Conservation (phyloP, 2,113 vertebrate species). For the Andinoacara biseriatus region DNA sequence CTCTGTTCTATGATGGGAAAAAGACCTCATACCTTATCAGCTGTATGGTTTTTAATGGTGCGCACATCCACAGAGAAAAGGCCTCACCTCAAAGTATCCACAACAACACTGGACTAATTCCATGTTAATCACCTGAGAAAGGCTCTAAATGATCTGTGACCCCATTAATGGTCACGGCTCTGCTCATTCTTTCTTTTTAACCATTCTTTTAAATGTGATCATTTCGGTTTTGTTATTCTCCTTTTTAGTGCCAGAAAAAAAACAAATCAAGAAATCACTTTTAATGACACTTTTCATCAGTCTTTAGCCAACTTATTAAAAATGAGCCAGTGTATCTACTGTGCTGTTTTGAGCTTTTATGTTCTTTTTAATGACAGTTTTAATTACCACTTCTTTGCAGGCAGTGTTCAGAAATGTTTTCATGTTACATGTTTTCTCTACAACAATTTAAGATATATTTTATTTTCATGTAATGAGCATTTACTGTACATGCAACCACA, state of each 20-base stretch:
- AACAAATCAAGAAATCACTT: background rate
- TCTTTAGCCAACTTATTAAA: too few relatives aligned
- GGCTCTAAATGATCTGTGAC: slow-evolving; percentile 52
- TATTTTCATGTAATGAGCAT: background rate
- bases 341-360: too few relatives aligned
- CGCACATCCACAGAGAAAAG: slow-evolving; percentile 43
- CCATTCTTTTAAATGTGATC: background rate
- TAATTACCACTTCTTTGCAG: too few relatives aligned
- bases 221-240: background rate
- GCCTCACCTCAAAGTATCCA: slow-evolving; percentile 39
- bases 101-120: slow-evolving; percentile 46
- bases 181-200: background rate
- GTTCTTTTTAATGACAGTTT: too few relatives aligned
- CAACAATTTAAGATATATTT: background rate
- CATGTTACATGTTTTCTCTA: too few relatives aligned
- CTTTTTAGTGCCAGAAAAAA: background rate
- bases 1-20: slow-evolving; percentile 29
- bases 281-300: background rate
- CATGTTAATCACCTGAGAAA: slow-evolving; percentile 46
- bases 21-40: slow-evolving; percentile 51
- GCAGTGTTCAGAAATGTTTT: too few relatives aligned
- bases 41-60: slow-evolving; percentile 29
- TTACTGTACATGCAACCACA: too few relatives aligned
- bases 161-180: slow-evolving; percentile 12
- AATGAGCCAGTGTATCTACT: too few relatives aligned